Percentiles rank a stretch among this genome's conserved stretches.
phyloP scores from a whole-genome alignment of 2,113 vertebrate species.

The Neolamprologus devosi region DNA sequence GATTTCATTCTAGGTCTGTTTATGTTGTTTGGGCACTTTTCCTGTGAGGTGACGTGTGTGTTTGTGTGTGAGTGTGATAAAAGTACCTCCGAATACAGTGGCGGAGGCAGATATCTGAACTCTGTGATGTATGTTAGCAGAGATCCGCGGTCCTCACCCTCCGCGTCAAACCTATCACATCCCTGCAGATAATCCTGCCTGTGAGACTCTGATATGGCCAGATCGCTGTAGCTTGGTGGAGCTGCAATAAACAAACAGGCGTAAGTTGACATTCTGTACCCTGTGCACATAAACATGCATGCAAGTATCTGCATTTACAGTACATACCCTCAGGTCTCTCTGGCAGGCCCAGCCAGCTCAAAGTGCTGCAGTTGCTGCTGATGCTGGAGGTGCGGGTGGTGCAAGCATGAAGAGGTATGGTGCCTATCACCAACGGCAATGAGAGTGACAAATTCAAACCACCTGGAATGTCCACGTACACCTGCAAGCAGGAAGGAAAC shows the following conservation, averaged over 20 bases:
- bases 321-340: conserved; percentile 88
- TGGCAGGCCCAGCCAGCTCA: conserved; percentile 86
- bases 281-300: not conserved
- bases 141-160: conserved; percentile 79
- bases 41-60: not conserved
- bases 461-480: conserved; percentile 95
- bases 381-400: conserved; percentile 91
- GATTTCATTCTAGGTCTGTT: not conserved
- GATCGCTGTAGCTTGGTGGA: conserved; percentile 90
- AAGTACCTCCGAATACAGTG: conserved; percentile 93
- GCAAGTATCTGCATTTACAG: not conserved
- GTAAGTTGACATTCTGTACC: not conserved
- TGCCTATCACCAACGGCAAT: conserved; percentile 93
- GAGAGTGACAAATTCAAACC: conserved; percentile 94
- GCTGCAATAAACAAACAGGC: conserved; percentile 5
- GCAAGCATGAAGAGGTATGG: conserved; percentile 91
- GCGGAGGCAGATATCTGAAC: conserved; percentile 93
- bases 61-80: not conserved
- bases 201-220: conserved; percentile 85
- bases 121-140: conserved; percentile 93
- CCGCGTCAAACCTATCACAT: conserved; percentile 63
- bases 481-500: conserved; percentile 58
- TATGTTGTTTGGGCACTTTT: not conserved
- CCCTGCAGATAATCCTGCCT: conserved; percentile 76
- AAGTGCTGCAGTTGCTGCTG: conserved; percentile 89